Percentiles rank a stretch among this genome's conserved stretches.
phyloP scores from a whole-genome alignment of 2,113 vertebrate genomes.

The Malaclemys terrapin region DNA sequence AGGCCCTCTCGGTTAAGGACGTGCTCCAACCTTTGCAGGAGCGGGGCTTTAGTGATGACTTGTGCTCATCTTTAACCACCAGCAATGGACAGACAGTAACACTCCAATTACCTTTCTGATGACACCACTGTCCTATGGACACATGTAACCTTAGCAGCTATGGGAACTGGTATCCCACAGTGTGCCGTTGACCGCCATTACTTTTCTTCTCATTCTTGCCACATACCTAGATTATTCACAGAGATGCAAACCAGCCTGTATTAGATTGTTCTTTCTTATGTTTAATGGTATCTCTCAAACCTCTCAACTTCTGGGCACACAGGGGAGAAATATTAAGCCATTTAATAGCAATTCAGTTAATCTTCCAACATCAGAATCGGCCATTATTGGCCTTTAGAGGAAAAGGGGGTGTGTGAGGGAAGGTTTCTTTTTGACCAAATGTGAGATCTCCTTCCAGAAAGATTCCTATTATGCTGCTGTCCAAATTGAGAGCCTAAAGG shows the following conservation, averaged over 20 bases:
- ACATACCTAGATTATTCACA: neutral
- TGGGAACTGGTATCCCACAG: too few relatives aligned
- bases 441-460: conserved; percentile 43
- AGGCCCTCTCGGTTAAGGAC: neutral
- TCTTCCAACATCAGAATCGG: conserved; percentile 56
- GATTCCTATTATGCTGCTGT: conserved; percentile 47
- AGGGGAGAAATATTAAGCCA: neutral
- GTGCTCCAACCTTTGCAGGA: accelerated
- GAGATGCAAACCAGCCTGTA: neutral
- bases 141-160: neutral
- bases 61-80: neutral
- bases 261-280: neutral
- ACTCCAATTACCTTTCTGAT: neutral
- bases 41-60: neutral
- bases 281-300: neutral
- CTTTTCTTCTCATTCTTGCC: neutral
- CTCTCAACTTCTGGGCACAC: neutral
- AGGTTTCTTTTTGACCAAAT: conserved; percentile 42
- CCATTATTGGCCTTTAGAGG: conserved; percentile 63
- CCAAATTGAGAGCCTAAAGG: neutral
- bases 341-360: conserved; percentile 63
- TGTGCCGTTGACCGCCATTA: too few relatives aligned
- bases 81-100: neutral
- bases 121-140: neutral
- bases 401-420: conserved; percentile 49